Base-by-base conservation (phyloP, 2,797 vertebrate species). In the Sebastes hubbsi region DNA sequence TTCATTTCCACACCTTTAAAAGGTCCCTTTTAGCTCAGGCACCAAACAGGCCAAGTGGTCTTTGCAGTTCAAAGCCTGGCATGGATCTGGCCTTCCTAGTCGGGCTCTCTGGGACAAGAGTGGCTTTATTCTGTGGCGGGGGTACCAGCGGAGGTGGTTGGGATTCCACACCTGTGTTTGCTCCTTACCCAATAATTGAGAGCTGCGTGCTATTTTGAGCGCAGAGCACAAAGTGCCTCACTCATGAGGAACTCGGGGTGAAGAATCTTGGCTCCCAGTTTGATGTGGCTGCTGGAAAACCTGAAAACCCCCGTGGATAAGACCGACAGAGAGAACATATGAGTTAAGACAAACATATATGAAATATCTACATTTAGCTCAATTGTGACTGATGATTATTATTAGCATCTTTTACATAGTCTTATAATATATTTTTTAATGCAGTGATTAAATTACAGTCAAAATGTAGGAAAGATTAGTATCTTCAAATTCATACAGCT, bases 151-250 rank as follows among this genome's bases (percentile, higher is more conserved):
- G 80, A 75, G 78, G 84, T 90, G 88, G 81, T 60, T 81, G 78
- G 86, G 88, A 91, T 93, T 94, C 94, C 93, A 95, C 96, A 96
- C 95, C 96, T 96, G 95, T 95, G 94, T 96, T 95, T 96, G 94
- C 95, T 94, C 92, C 88, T 90, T 94, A 90, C 82, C 82, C 90
- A 91, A 88, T 95, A 94, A 96, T 96, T 95, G 95, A 94, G 92
- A 92, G 82, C 71, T 22, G 84, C 84, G 30, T 92, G 90, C 94
- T 95, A 95, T 95, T 96, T 95, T 88, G 87, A 91, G 87, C 79
- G 72, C 61, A 2, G 87, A 88, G 94, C 88, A 96, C 94, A 96
- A 94, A 95, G 94, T 94, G 88, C 77, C 74, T 92, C 93, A 94
- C 95, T 95, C 94, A 95, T 93, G 85, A 91, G 84, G 86, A 92